A percentile compares a stretch with the other conserved stretches of the same genome.
Evolutionary conservation across 53 echinoderm and acorn worm species (phyloP).

Genomic region (Luidia sarsii): DNA sequence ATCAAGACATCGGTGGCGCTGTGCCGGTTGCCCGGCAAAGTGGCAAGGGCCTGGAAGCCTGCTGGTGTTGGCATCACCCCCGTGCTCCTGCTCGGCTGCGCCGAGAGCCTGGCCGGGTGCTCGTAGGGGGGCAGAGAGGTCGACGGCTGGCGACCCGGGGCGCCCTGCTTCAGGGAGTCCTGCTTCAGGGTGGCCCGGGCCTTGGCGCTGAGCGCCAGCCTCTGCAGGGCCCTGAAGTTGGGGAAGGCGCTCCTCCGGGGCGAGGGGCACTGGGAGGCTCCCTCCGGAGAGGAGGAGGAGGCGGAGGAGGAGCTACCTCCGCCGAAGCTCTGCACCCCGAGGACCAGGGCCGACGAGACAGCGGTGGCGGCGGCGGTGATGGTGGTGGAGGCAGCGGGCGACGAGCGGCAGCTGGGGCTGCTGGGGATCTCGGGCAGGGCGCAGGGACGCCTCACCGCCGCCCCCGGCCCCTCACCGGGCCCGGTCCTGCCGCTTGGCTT

Average conservation of each 20-base stretch:
- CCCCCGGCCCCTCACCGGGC: neutral
- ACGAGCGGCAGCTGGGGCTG: slow-evolving; percentile 26
- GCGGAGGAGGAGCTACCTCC: too few species aligned
- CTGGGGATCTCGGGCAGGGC: slow-evolving; percentile 40
- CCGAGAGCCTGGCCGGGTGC: too few species aligned
- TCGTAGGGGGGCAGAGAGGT: too few species aligned
- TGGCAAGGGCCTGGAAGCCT: neutral
- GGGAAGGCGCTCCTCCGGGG: slow-evolving; percentile 62
- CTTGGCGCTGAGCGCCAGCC: slow-evolving; percentile 74
- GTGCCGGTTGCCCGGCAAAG: slow-evolving; percentile 19
- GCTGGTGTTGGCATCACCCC: neutral
- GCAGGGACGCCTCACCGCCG: neutral
- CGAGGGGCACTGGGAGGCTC: neutral
- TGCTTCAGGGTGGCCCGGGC: slow-evolving; percentile 23
- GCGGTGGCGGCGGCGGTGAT: neutral
- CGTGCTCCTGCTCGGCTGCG: too few species aligned
- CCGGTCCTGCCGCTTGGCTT: neutral
- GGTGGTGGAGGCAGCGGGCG: neutral
- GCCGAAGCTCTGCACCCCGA: slow-evolving; percentile 3
- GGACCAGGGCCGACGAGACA: neutral
- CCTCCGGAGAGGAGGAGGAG: neutral
- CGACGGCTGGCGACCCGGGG: too few species aligned
- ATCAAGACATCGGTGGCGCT: too few species aligned
- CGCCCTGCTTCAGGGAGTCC: too few species aligned
- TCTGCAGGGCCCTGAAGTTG: slow-evolving; percentile 78